phyloP scores from a whole-genome alignment of 2,113 vertebrate genomes.

The Sminthopsis crassicaudata region DNA sequence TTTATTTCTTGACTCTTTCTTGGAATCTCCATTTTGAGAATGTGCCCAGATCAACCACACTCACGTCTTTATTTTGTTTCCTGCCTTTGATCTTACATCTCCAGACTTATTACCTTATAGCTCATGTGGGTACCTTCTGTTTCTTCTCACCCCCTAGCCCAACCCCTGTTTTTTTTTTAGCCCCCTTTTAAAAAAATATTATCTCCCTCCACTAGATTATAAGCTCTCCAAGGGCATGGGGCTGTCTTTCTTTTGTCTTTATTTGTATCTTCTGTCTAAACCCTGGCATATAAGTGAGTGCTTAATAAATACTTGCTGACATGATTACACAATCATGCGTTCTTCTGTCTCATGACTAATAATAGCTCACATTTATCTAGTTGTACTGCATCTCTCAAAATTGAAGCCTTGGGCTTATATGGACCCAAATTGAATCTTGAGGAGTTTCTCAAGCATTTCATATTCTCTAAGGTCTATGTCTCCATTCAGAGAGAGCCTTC shows the following conservation, averaged over 20 bases:
- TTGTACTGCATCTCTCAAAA: background rate
- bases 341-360: background rate
- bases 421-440: background rate
- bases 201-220: background rate
- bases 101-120: background rate
- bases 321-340: background rate
- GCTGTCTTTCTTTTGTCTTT: background rate
- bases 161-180: background rate
- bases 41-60: background rate
- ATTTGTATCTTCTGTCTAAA: background rate
- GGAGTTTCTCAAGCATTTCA: background rate
- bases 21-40: background rate
- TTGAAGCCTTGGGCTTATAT: background rate
- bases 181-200: background rate
- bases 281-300: background rate
- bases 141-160: too few relatives aligned
- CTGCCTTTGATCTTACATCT: background rate
- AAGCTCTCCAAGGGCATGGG: background rate
- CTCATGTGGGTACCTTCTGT: background rate
- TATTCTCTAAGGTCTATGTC: background rate
- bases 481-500: background rate
- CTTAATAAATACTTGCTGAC: background rate
- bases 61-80: background rate
- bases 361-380: background rate
- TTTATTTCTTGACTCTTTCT: background rate